Evolutionary conservation across 2,888 invertebrate genomes (phyloP), one percentile per base, ranked within the genome.

Genomic region (Troides oblongomaculatus): DNA sequence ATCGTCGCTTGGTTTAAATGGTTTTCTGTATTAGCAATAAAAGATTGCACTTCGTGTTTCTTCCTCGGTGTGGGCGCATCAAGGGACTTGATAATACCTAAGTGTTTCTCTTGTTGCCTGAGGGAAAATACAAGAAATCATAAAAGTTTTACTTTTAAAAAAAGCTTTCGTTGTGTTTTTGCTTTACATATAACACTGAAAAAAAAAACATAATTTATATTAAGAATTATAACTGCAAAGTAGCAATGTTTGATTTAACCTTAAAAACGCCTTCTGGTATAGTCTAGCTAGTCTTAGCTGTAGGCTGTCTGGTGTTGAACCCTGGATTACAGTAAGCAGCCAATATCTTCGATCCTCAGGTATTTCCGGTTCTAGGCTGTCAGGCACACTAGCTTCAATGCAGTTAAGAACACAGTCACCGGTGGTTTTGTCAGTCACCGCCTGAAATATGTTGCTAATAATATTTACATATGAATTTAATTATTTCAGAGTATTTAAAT

Each of bases 91-190:
- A 94, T 93, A 71, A 96, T 95, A 12, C 97, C 97, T 66, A 97
- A 93, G 83, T 97, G 97, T 69, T 94, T 93, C 80, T 96, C 96
- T 88, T 97, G 97, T 81, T 97, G 97, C 77, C 96, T 96, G 86
- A 46, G 88, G 85, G 43, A 64, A 50, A 21, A 18, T 4, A 25
- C 18, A 46, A 2, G 46, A 46, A 17, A 18, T 50, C 17, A 2
- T 12, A 50, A 50, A 50, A 50, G 1, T 17, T 50, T 50, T 50
- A 18, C 14, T 50, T 50, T 17, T 14, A 5, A 50, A 12, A 21
- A 30, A 60, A 10, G 39, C 50, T 50, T 50, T 14, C 0, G 2
- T 5, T 17, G 5, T 30, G 0, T 17, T 14, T 50, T 50, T 17
- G 12, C 50, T 50, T 18, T 50, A 14, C 17, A 10, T 18, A 18